These are phyloP conservation scores for Heliconius hewitsoni DNA, from an alignment of 1,140 invertebrate genomes.

Conservation along the genomic window DNA sequence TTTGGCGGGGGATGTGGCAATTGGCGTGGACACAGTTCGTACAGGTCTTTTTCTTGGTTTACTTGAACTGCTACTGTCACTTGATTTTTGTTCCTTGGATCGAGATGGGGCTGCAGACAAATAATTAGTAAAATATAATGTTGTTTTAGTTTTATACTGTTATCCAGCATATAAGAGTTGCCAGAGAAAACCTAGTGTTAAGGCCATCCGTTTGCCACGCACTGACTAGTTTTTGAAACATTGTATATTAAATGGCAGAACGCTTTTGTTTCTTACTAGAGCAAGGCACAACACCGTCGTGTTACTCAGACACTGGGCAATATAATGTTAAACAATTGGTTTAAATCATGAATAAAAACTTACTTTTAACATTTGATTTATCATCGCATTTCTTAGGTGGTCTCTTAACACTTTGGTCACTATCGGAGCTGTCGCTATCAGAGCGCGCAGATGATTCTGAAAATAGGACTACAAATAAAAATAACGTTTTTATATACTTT, in stretches of 20 bases:
- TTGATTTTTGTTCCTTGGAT: constrained; percentile 69
- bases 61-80: constrained; percentile 66
- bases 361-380: constrained; percentile 66
- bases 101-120: constrained; percentile 55
- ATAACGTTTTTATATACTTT: constrained; percentile 20
- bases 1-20: constrained; percentile 56
- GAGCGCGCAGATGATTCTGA: constrained; percentile 83
- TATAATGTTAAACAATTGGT: not conserved
- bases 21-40: constrained; percentile 58
- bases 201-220: no score
- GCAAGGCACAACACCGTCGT: no score
- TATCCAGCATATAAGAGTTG: not conserved
- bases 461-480: constrained; percentile 38
- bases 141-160: not conserved
- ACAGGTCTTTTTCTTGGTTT: constrained; percentile 70
- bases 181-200: no score
- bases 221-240: no score
- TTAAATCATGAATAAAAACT: constrained; percentile 20
- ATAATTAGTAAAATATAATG: constrained; percentile 16
- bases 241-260: no score
- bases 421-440: constrained; percentile 83
- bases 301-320: no score
- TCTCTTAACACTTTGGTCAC: constrained; percentile 76
- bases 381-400: constrained; percentile 68
- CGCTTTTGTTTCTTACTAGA: no score